These are phyloP conservation scores for Litoditis marina DNA, from an alignment of 2,888 invertebrate species.

Conservation along the genomic window DNA sequence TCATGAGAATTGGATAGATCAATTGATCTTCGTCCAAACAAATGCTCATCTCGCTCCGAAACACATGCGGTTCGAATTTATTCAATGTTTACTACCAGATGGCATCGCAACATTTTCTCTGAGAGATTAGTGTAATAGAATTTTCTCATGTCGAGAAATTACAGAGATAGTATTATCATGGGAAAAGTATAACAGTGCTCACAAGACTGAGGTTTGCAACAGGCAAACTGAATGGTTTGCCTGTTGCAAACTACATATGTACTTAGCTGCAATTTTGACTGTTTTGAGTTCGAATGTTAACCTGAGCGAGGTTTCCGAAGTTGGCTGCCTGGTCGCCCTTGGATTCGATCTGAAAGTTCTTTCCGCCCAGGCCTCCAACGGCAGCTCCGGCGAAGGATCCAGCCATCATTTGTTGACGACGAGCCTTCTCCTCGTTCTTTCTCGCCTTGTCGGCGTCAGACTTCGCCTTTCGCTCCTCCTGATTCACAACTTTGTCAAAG, in stretches of 20 bases:
- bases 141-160: too few species aligned
- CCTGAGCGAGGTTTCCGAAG: slow-evolving; percentile 46
- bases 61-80: too few species aligned
- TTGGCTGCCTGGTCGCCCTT: slow-evolving; percentile 50
- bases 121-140: too few species aligned
- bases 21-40: background rate
- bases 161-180: too few species aligned
- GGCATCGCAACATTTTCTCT: too few species aligned
- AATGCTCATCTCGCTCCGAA: background rate
- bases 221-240: background rate
- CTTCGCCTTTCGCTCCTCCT: slow-evolving; percentile 55
- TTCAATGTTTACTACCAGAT: too few species aligned
- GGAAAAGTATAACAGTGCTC: too few species aligned
- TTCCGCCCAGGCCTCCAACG: slow-evolving; percentile 46
- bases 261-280: too few species aligned
- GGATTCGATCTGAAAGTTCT: slow-evolving; percentile 53
- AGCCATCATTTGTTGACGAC: slow-evolving; percentile 62
- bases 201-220: too few species aligned
- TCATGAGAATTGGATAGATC: background rate
- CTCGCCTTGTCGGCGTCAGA: slow-evolving; percentile 57
- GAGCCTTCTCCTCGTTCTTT: slow-evolving; percentile 62
- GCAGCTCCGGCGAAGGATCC: slow-evolving; percentile 56
- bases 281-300: background rate
- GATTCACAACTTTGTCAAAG: background rate
- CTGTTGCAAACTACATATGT: too few species aligned